Conservation (phyloP, 2,888 invertebrate species). For the Hecatera dysodea region DNA sequence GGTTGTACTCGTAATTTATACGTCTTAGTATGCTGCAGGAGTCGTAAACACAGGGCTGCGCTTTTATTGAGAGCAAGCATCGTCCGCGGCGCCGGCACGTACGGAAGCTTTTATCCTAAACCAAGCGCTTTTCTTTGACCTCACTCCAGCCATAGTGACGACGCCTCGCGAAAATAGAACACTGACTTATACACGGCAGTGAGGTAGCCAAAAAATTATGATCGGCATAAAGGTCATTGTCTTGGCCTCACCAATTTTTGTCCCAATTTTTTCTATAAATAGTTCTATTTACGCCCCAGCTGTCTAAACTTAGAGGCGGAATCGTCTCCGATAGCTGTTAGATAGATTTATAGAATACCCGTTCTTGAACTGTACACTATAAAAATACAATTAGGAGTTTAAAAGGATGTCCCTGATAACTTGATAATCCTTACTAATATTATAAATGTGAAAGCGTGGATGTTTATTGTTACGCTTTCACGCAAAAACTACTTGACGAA, state of each 20-base stretch:
- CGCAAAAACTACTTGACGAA: no score
- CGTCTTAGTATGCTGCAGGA: conserved; percentile 62
- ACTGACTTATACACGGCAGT: conserved; percentile 72
- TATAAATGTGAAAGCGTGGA: no score
- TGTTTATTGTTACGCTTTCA: no score
- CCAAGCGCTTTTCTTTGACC: conserved; percentile 80
- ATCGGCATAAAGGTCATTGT: conserved; percentile 81
- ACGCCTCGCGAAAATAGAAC: conserved; percentile 75
- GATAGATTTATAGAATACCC: neutral
- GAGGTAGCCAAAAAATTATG: conserved; percentile 77
- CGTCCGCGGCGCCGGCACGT: conserved; percentile 71
- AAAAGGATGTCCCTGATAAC: no score
- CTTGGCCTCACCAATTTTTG: conserved; percentile 72
- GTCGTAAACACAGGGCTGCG: conserved; percentile 72
- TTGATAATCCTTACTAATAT: no score
- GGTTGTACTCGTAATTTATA: conserved; percentile 33
- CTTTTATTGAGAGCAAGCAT: conserved; percentile 70
- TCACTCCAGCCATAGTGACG: conserved; percentile 74
- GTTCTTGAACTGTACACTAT: neutral
- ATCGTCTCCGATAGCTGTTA: conserved; percentile 2
- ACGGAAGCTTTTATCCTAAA: conserved; percentile 81
- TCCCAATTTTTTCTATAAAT: conserved; percentile 61
- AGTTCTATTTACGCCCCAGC: conserved; percentile 30
- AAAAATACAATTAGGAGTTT: neutral
- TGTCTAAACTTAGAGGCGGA: conserved; percentile 31